Evolutionary conservation across 2,797 vertebrate species (phyloP).

Genomic region (Pantherophis alleghaniensis): DNA sequence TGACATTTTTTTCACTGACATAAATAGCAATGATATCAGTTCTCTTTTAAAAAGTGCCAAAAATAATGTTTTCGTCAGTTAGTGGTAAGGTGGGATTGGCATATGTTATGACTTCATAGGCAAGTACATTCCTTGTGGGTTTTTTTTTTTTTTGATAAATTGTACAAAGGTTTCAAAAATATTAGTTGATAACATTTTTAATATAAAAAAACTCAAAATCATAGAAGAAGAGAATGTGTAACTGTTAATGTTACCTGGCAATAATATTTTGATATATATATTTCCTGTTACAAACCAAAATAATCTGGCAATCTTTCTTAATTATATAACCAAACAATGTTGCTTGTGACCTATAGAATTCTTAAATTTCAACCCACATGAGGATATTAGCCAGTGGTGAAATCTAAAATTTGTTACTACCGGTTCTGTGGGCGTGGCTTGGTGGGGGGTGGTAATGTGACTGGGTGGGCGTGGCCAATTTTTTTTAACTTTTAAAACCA

Average conservation of each 20-base stretch:
- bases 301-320: not conserved
- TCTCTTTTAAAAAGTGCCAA: constrained; percentile 40
- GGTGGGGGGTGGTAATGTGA: too few species aligned
- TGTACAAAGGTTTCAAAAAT: not conserved
- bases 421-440: too few species aligned
- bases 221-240: not conserved
- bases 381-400: not conserved
- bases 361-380: not conserved
- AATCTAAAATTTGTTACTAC: too few species aligned
- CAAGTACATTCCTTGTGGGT: constrained; percentile 3
- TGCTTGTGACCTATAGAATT: not conserved
- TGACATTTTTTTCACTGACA: constrained; percentile 37
- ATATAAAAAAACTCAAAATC: rapidly evolving
- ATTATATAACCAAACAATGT: not conserved
- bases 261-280: not conserved
- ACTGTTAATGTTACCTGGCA: not conserved
- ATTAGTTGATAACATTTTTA: constrained; percentile 16
- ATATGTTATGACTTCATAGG: constrained; percentile 25
- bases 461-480: too few species aligned
- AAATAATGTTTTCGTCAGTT: constrained; percentile 52
- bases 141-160: constrained; percentile 34
- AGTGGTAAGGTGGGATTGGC: constrained; percentile 47
- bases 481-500: too few species aligned
- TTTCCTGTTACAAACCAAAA: not conserved
- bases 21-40: constrained; percentile 35